These are phyloP conservation scores for Oreochromis spilurus DNA, from an alignment of 2,113 vertebrate genomes.

Conservation along the genomic window DNA sequence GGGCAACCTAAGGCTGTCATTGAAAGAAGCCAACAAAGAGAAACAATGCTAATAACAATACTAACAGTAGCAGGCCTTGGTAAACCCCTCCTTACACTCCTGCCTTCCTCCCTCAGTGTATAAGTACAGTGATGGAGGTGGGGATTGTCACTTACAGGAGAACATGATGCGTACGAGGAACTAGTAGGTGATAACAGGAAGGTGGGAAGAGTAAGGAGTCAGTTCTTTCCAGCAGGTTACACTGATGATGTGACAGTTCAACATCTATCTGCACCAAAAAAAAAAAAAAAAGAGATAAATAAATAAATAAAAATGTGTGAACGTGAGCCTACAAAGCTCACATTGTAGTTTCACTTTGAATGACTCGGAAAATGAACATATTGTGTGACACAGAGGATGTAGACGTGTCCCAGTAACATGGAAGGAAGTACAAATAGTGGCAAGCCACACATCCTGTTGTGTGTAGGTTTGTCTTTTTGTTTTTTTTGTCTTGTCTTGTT, in stretches of 20 bases:
- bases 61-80: background rate
- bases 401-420: background rate
- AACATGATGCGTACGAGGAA: background rate
- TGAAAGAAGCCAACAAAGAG: background rate
- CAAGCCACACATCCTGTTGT: background rate
- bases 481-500: background rate
- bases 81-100: background rate
- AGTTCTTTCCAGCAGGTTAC: background rate
- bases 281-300: background rate
- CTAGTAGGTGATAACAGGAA: background rate
- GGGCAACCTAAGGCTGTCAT: background rate
- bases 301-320: background rate
- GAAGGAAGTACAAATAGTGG: background rate
- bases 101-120: background rate
- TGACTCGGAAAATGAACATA: background rate
- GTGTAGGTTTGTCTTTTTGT: background rate
- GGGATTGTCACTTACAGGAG: background rate
- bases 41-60: background rate
- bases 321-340: background rate
- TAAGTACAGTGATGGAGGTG: background rate
- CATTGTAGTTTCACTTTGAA: background rate
- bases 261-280: background rate
- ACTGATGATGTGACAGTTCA: background rate
- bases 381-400: background rate
- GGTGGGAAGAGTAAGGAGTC: background rate